phyloP scores from a whole-genome alignment of 2,888 invertebrate genomes.

The Eupeodes latifasciatus region DNA sequence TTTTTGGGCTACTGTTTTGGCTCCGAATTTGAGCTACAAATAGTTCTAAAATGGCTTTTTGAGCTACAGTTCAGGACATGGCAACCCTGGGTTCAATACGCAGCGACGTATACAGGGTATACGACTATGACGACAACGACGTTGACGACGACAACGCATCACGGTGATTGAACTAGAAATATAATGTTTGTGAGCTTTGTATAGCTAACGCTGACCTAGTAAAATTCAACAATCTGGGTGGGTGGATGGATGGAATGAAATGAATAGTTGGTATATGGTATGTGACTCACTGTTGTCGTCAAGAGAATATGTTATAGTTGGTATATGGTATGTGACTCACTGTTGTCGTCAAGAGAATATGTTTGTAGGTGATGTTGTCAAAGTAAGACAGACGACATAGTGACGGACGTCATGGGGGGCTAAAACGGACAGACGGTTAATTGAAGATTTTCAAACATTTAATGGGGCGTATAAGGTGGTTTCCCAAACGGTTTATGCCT shows the following conservation, averaged over 20 bases:
- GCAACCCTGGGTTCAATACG: not conserved
- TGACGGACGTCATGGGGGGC: conserved; percentile 2
- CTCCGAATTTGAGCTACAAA: too few species aligned
- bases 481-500: conserved; percentile 49
- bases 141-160: conserved; percentile 11
- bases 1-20: too few species aligned
- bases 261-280: not conserved
- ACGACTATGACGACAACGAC: conserved; percentile 9
- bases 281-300: conserved; percentile 7
- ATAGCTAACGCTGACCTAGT: conserved; percentile 58
- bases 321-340: conserved; percentile 20
- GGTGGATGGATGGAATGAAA: conserved; percentile 32
- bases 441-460: conserved; percentile 54
- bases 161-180: conserved; percentile 54
- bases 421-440: conserved; percentile 42
- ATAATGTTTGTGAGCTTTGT: conserved; percentile 14
- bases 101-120: not conserved
- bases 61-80: too few species aligned
- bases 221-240: conserved; percentile 1
- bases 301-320: not conserved
- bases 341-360: not conserved
- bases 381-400: conserved; percentile 25
- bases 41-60: too few species aligned
- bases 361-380: conserved; percentile 23
- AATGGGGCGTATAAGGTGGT: conserved; percentile 62